These are phyloP conservation scores for Peucedramus taeniatus DNA, from an alignment of 2,113 vertebrate genomes.

Conservation along the genomic window DNA sequence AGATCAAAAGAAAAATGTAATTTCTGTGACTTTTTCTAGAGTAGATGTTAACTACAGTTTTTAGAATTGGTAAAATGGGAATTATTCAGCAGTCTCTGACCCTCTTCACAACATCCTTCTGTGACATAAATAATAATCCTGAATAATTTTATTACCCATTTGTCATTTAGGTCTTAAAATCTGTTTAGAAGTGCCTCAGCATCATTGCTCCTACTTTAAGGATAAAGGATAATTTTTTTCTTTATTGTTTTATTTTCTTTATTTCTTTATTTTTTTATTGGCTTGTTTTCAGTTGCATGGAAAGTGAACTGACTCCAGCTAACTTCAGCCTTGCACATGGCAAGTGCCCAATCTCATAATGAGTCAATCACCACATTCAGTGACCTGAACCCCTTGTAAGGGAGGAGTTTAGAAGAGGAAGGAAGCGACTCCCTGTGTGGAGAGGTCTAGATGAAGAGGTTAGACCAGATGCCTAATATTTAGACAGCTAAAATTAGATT, in stretches of 20 bases:
- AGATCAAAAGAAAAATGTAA: not conserved
- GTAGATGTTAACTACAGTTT: not conserved
- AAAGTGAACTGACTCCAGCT: not conserved
- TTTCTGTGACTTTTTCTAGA: not conserved
- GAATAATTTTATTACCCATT: not conserved
- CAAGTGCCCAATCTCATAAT: not conserved
- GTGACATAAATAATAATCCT: not conserved
- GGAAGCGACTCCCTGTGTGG: not conserved
- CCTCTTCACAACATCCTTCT: not conserved
- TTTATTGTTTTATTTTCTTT: not conserved
- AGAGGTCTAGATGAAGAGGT: not conserved
- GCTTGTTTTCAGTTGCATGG: not conserved
- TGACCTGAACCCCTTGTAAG: not conserved
- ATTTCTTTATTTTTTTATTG: not conserved
- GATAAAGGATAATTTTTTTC: not conserved
- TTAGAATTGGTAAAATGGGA: not conserved
- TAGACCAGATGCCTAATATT: not conserved
- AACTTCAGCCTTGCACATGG: not conserved
- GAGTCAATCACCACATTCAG: not conserved
- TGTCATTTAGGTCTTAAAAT: not conserved
- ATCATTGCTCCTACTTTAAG: not conserved
- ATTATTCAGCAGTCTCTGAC: not conserved
- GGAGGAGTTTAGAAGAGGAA: not conserved
- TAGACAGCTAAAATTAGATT: not conserved
- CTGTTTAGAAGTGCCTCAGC: not conserved